Conservation (phyloP, 2,113 vertebrate species). For the Sula dactylatra region DNA sequence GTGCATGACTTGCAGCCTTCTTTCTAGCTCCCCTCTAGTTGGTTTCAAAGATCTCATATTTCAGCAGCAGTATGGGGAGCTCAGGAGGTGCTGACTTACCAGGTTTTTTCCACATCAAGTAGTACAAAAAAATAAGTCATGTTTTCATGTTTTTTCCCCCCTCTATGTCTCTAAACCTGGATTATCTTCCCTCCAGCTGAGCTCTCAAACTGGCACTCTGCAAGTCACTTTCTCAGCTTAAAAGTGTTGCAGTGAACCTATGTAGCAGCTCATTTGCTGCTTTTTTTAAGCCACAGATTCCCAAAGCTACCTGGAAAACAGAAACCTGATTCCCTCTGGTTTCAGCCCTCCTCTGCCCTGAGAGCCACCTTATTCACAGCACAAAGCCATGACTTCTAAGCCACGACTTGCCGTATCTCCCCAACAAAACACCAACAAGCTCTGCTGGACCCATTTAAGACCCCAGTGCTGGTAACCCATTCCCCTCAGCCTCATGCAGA, state of each 20-base stretch:
- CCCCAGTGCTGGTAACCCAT: not conserved
- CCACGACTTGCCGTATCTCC: fast-evolving
- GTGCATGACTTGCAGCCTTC: fast-evolving
- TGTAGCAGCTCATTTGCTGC: not conserved
- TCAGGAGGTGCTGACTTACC: not conserved
- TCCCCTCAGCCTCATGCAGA: not conserved
- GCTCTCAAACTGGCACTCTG: not conserved
- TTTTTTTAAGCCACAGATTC: not conserved
- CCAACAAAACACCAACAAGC: not conserved
- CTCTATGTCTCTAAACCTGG: not conserved
- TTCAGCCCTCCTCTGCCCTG: not conserved
- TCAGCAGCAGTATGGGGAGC: not conserved
- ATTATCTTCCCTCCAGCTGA: not conserved
- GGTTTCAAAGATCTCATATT: not conserved
- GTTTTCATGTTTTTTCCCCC: not conserved
- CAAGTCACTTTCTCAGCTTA: not conserved
- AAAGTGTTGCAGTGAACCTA: not conserved
- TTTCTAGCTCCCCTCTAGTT: not conserved
- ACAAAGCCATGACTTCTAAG: not conserved
- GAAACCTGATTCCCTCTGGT: not conserved
- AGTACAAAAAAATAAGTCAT: not conserved
- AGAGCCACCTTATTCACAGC: not conserved
- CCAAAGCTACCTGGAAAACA: not conserved
- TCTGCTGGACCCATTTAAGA: not conserved
- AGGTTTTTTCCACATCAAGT: not conserved